These are phyloP conservation scores for Diarsia dahlii DNA, from an alignment of 2,888 invertebrate genomes.

Conservation along the genomic window DNA sequence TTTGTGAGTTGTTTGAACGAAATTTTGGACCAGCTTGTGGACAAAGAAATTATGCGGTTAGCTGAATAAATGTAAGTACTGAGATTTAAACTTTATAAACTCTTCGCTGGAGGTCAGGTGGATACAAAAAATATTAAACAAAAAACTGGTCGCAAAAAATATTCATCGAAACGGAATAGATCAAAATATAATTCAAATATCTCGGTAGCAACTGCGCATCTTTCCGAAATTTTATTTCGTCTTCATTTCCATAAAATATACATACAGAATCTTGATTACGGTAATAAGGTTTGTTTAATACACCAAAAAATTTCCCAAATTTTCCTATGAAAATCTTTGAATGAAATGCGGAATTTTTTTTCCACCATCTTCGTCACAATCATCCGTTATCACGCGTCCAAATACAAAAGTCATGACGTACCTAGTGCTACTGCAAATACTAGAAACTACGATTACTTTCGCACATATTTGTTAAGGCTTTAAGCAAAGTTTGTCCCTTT, in stretches of 20 bases:
- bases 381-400: conserved; percentile 18
- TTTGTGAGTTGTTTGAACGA: conserved; percentile 45
- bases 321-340: background rate
- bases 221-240: background rate
- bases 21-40: conserved; percentile 50
- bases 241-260: background rate
- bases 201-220: conserved; percentile 17
- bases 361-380: conserved; percentile 18
- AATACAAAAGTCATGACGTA: conserved; percentile 48
- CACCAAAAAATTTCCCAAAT: background rate
- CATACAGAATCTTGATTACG: background rate
- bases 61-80: conserved; percentile 58
- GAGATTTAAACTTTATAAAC: conserved; percentile 12
- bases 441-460: conserved; percentile 61
- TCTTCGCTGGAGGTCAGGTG: background rate
- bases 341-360: conserved; percentile 22
- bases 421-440: conserved; percentile 46
- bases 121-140: conserved; percentile 9
- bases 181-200: conserved; percentile 10
- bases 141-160: background rate
- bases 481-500: conserved; percentile 62
- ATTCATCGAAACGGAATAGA: background rate
- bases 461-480: conserved; percentile 68
- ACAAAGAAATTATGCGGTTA: conserved; percentile 41
- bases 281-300: background rate